A percentile compares a stretch with the other conserved stretches of the same genome.
phyloP scores from a whole-genome alignment of 2,888 invertebrate genomes.

The Drosophila koepferae region DNA sequence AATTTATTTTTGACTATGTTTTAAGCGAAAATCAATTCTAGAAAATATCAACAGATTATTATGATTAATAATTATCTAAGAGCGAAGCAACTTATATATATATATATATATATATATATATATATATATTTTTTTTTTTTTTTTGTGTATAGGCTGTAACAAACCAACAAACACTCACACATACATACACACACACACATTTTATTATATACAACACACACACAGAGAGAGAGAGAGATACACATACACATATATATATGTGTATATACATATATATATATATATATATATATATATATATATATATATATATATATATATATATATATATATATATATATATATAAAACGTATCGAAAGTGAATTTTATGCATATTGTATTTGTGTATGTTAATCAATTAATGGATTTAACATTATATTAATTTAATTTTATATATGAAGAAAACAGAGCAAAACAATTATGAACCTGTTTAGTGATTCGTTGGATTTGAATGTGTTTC shows the following conservation, averaged over 20 bases:
- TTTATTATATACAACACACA: conserved; percentile 62
- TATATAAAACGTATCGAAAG: conserved; percentile 16
- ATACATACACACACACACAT: not conserved
- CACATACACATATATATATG: conserved; percentile 18
- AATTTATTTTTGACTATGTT: conserved; percentile 58
- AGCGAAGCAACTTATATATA: conserved; percentile 72
- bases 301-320: conserved; percentile 13
- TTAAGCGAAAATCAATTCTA: conserved; percentile 29
- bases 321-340: conserved; percentile 9
- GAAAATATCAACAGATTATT: conserved; percentile 1
- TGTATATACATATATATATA: conserved; percentile 10
- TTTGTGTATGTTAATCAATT: conserved; percentile 17
- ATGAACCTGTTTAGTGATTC: conserved; percentile 31
- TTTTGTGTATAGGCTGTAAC: conserved; percentile 72
- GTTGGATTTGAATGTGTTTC: conserved; percentile 50
- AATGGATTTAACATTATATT: conserved; percentile 20
- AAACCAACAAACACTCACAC: conserved; percentile 1
- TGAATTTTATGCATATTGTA: conserved; percentile 2
- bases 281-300: conserved; percentile 15
- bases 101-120: too few species aligned
- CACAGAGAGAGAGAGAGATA: conserved; percentile 19
- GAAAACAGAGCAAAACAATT: not conserved
- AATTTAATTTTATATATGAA: conserved; percentile 1
- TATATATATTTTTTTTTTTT: too few species aligned
- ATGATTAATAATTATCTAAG: conserved; percentile 27